phyloP scores from a whole-genome alignment of 2,888 invertebrate species.

The Caenorhabditis afra region DNA sequence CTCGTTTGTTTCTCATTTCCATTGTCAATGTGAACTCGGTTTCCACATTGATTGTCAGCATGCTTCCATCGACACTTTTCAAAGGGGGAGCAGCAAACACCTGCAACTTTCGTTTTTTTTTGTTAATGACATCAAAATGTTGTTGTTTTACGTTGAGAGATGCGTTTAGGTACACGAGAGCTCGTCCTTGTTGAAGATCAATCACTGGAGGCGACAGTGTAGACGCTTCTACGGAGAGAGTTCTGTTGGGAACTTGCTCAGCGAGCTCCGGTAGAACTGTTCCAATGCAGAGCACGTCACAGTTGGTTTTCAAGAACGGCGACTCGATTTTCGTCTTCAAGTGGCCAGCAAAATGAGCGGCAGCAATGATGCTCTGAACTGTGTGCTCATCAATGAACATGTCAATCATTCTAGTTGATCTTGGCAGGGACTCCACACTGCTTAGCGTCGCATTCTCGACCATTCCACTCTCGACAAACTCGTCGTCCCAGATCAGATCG shows the following conservation, averaged over 20 bases:
- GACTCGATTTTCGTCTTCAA: constrained; percentile 74
- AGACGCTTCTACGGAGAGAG: constrained; percentile 70
- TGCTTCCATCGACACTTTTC: constrained; percentile 60
- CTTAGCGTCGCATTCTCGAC: constrained; percentile 59
- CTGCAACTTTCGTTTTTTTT: constrained; percentile 18
- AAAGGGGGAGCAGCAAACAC: constrained; percentile 67
- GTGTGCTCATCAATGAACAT: constrained; percentile 77
- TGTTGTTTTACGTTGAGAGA: constrained; percentile 66
- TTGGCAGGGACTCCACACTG: constrained; percentile 64
- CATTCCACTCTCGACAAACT: constrained; percentile 67
- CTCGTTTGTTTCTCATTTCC: constrained; percentile 72
- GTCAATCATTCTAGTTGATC: constrained; percentile 73
- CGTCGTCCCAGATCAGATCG: constrained; percentile 69
- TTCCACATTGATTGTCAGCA: constrained; percentile 69
- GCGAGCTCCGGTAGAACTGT: constrained; percentile 76
- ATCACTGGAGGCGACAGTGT: constrained; percentile 76
- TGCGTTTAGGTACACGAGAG: constrained; percentile 73
- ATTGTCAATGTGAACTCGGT: constrained; percentile 73
- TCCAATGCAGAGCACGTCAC: constrained; percentile 77
- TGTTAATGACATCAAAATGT: not conserved
- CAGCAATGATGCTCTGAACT: constrained; percentile 75
- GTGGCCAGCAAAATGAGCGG: constrained; percentile 76
- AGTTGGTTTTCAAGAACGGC: constrained; percentile 75
- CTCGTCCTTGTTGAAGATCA: constrained; percentile 68
- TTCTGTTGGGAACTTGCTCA: constrained; percentile 68